These are phyloP conservation scores for Selene dorsalis DNA, from an alignment of 2,797 vertebrate species.

Conservation along the genomic window DNA sequence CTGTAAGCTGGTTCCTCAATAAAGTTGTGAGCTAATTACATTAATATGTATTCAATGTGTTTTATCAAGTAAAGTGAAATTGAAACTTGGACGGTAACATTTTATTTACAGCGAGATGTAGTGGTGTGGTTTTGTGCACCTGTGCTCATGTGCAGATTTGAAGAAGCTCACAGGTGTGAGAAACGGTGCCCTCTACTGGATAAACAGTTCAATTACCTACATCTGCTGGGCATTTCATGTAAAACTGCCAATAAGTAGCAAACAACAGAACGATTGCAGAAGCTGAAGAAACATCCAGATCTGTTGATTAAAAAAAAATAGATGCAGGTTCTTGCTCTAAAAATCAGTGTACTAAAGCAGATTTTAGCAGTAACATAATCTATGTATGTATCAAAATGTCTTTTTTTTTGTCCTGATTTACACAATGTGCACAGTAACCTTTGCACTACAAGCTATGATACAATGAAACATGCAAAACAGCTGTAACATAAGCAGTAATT, in stretches of 20 bases:
- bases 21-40: conserved; percentile 62
- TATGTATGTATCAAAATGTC: background rate
- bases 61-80: background rate
- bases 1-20: conserved; percentile 69
- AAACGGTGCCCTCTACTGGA: conserved; percentile 46
- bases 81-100: background rate
- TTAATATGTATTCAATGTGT: conserved; percentile 12
- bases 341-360: background rate
- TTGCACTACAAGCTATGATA: background rate
- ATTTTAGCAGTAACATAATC: background rate
- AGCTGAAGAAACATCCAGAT: background rate
- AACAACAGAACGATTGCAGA: background rate
- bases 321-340: background rate
- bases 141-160: background rate
- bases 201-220: conserved; percentile 15
- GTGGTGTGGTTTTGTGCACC: background rate
- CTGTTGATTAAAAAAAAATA: background rate
- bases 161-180: background rate
- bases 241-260: background rate
- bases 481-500: conserved; percentile 13
- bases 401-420: background rate
- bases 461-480: background rate
- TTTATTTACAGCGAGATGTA: background rate
- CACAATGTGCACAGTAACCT: background rate
- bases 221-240: background rate